Evolutionary conservation across 2,113 vertebrate genomes (phyloP), one percentile per base, ranked within the genome.

Genomic region (Aleadryas rufinucha): DNA sequence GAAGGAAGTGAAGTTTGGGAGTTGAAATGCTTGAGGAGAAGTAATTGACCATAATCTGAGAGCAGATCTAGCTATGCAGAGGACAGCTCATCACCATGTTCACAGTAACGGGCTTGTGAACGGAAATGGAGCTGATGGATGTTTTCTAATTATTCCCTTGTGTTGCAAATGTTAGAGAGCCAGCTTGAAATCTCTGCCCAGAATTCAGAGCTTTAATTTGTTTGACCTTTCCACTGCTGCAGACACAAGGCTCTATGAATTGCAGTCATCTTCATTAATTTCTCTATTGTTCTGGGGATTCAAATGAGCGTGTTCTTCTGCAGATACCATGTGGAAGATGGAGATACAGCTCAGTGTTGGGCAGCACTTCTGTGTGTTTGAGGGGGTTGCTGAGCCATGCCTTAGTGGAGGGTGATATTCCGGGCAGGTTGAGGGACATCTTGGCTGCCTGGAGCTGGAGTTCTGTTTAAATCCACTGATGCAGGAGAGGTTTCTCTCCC

Each of bases 91-190:
- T 96, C 96, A 89, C 93, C 86, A 22, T 39, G 89, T 96, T 96
- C 83, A 82, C 87, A 94, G 89, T n/a, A 89, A 91, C 15, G 22
- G 54, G 77, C 72, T 95, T 71, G 85, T 80, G 57, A 94, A 87
- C 61, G 86, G 95, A 96, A 96, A 81, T 27, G 92, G 92, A 96
- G 95, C 92, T 96, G 96, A 96, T 96, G 95, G 96, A 97, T 97
- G 96, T 87, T 92, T 95, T 93, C 89, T 96, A 94, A 97, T 97
- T 95, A 96, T 84, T 97, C 96, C 96, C 93, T 96, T 84, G 95
- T 97, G 96, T 78, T 90, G 88, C 65, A 33, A 96, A 70, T 90
- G 93, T 84, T 89, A 84, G 80, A 78, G 83, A 95, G 96, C 94
- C 94, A 96, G 92, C 92, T 91, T 96, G 95, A 96, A 68, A 84